Percentiles rank a stretch among this genome's conserved stretches.
Evolutionary conservation across 1,140 invertebrate genomes (phyloP).

Genomic region (Drosophila fuyamai): DNA sequence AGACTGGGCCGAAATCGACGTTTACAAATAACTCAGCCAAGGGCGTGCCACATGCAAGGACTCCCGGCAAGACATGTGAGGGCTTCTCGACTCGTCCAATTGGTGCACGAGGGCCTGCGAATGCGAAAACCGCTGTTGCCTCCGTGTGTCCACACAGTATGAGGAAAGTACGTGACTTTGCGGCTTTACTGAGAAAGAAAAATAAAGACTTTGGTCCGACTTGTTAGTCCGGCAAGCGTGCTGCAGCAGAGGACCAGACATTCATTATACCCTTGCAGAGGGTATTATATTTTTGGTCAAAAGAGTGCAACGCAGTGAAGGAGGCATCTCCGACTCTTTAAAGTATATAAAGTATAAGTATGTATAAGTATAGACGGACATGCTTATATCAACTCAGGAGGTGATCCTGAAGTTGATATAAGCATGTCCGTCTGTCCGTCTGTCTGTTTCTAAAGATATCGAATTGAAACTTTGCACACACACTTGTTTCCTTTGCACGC

Average conservation of each 20-base stretch:
- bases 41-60: slow-evolving; percentile 65
- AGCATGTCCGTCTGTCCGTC: too few species aligned
- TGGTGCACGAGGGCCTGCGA: slow-evolving; percentile 32
- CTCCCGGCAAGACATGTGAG: slow-evolving; percentile 37
- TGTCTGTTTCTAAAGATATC: too few species aligned
- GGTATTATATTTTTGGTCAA: too few species aligned
- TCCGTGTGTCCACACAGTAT: slow-evolving; percentile 4
- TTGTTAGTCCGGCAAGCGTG: neutral
- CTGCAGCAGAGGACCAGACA: neutral
- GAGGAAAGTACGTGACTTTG: slow-evolving; percentile 24
- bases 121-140: slow-evolving; percentile 21
- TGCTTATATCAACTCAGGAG: too few species aligned
- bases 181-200: neutral
- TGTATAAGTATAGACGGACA: too few species aligned
- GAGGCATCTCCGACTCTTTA: too few species aligned
- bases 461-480: too few species aligned
- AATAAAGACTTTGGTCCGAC: neutral
- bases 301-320: too few species aligned
- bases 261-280: too few species aligned
- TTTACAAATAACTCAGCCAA: slow-evolving; percentile 53
- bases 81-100: slow-evolving; percentile 41
- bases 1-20: slow-evolving; percentile 42
- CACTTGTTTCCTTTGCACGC: too few species aligned
- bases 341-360: too few species aligned
- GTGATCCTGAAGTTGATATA: too few species aligned